A percentile compares a stretch with the other conserved stretches of the same genome.
Evolutionary conservation across 2,113 vertebrate genomes (phyloP).

Genomic region (Apteryx owenii): DNA sequence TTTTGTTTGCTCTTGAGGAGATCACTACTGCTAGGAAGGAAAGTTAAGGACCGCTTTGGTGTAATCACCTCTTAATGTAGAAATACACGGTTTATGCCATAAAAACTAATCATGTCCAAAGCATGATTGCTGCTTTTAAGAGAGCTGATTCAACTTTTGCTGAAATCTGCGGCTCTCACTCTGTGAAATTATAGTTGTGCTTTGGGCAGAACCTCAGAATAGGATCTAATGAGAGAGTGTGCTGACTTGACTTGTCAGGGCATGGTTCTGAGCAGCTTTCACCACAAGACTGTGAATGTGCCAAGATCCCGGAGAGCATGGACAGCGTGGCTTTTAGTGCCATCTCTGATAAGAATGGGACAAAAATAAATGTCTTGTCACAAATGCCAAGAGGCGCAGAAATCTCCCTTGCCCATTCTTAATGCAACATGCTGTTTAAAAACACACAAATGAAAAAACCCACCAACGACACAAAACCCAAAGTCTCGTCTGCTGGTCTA

Average conservation of each 20-base stretch:
- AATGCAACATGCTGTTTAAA: not conserved
- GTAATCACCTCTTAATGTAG: not conserved
- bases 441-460: not conserved
- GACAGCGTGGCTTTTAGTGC: not conserved
- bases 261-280: not conserved
- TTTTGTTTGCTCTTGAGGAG: not conserved
- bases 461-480: not conserved
- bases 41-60: not conserved
- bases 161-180: not conserved
- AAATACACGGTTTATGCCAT: not conserved
- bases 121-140: not conserved
- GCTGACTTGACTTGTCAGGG: not conserved
- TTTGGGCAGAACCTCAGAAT: not conserved
- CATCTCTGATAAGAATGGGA: not conserved
- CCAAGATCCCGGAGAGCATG: not conserved
- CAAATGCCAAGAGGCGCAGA: not conserved
- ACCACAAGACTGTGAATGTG: not conserved
- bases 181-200: not conserved
- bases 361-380: not conserved
- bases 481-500: not conserved
- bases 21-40: not conserved
- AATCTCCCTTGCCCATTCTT: accelerated
- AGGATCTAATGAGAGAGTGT: not conserved
- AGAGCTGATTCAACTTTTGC: not conserved
- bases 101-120: not conserved